Evolutionary conservation across 1,140 invertebrate genomes (phyloP).

Genomic region (Muscidifurax raptorellus): DNA sequence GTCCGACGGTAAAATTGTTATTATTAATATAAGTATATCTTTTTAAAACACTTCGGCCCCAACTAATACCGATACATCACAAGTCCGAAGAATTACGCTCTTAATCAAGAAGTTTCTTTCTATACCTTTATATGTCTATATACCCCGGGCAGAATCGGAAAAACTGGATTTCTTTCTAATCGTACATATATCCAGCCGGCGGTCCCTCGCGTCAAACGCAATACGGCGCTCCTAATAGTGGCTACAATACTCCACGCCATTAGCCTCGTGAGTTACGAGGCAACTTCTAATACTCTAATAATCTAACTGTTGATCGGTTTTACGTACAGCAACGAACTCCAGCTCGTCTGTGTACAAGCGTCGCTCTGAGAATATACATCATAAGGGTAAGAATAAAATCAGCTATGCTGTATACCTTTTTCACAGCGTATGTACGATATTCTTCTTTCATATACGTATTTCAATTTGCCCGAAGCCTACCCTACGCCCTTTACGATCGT

Average conservation of each 20-base stretch:
- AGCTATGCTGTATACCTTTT: neutral
- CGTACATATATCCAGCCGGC: conserved; percentile 43
- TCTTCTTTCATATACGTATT: neutral
- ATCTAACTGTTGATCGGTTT: conserved; percentile 71
- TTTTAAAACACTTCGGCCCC: no score
- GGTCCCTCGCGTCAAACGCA: conserved; percentile 65
- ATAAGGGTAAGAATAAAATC: neutral
- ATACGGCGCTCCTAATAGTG: conserved; percentile 57
- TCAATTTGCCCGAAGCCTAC: neutral
- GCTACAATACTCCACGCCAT: conserved; percentile 64
- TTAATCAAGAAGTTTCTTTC: conserved; percentile 34
- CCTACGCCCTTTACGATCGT: neutral
- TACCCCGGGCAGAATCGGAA: conserved; percentile 6
- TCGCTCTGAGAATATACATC: no score
- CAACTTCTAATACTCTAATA: conserved; percentile 75
- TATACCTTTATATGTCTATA: neutral
- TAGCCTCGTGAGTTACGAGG: conserved; percentile 73
- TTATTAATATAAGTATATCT: no score
- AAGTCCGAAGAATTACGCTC: neutral
- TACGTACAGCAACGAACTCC: conserved; percentile 46
- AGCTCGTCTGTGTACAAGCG: conserved; percentile 43
- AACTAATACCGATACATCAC: neutral
- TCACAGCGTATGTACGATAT: neutral
- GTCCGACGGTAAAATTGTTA: no score
- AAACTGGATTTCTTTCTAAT: conserved; percentile 20